phyloP scores from a whole-genome alignment of 1,140 invertebrate genomes.

The Drosophila simulans region DNA sequence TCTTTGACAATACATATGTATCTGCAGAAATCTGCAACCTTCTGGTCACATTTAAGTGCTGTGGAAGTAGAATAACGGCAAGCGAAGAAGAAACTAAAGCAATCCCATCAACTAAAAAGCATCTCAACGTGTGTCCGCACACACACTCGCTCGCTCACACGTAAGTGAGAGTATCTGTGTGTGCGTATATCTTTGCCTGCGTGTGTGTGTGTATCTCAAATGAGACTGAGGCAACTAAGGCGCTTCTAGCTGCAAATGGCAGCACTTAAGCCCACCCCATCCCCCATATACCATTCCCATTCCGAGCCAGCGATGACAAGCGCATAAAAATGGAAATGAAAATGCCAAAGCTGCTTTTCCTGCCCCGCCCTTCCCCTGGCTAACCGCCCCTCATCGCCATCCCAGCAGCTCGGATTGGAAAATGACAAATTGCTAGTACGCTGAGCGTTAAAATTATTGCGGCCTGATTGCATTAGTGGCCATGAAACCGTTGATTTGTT shows the following conservation, averaged over 20 bases:
- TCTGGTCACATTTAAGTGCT: constrained; percentile 57
- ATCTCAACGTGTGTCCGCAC: constrained; percentile 71
- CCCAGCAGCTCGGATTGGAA: constrained; percentile 43
- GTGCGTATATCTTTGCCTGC: constrained; percentile 14
- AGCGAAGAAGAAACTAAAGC: constrained; percentile 67
- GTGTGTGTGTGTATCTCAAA: constrained; percentile 62
- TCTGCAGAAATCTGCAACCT: constrained; percentile 29
- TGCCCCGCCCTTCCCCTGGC: constrained; percentile 2
- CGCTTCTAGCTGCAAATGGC: constrained; percentile 74
- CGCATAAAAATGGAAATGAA: constrained; percentile 82
- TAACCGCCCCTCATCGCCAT: not conserved
- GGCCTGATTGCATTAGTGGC: constrained; percentile 75
- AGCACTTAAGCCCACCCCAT: constrained; percentile 68
- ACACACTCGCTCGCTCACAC: constrained; percentile 25
- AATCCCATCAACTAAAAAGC: constrained; percentile 82
- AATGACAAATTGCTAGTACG: constrained; percentile 74
- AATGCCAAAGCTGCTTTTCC: constrained; percentile 65
- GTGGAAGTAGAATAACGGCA: constrained; percentile 17
- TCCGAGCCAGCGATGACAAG: constrained; percentile 60
- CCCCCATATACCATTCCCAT: constrained; percentile 2
- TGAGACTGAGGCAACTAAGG: constrained; percentile 72
- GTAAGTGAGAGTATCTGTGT: not conserved
- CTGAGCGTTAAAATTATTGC: constrained; percentile 75
- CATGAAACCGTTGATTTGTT: constrained; percentile 77
- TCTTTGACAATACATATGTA: constrained; percentile 32